Conservation (phyloP, 2,797 vertebrate genomes). For the Cryptoblepharus egeriae region DNA sequence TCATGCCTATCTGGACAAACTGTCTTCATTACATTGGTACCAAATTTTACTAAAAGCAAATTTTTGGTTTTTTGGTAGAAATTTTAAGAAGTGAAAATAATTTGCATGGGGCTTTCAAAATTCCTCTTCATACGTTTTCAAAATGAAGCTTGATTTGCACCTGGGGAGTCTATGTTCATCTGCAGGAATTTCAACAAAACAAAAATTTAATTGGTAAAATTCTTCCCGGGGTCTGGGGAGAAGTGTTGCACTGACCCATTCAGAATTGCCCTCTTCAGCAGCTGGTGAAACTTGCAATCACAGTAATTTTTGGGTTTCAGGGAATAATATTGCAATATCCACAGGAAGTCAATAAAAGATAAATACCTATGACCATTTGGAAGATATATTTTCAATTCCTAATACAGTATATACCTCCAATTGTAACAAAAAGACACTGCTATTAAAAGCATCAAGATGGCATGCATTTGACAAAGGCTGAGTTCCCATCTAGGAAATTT, state of each 20-base stretch:
- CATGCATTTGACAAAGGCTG: not conserved
- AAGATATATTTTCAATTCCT: constrained; percentile 15
- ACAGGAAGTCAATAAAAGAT: not conserved
- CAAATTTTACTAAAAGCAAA: not conserved
- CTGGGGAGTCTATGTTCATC: not conserved
- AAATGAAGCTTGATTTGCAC: not conserved
- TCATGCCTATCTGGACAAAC: not conserved
- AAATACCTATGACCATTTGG: not conserved
- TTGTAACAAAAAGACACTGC: constrained; percentile 43
- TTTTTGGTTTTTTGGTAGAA: not conserved
- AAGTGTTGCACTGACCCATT: too few relatives aligned
- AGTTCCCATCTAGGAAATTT: constrained; percentile 9
- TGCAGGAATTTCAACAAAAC: not conserved
- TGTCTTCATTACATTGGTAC: not conserved
- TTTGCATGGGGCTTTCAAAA: not conserved
- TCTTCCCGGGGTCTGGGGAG: not conserved
- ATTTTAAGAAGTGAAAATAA: not conserved
- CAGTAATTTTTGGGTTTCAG: not conserved
- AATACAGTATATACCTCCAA: not conserved
- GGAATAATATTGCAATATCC: not conserved
- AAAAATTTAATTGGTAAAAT: not conserved
- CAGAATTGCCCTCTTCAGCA: too few relatives aligned
- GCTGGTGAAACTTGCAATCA: too few relatives aligned
- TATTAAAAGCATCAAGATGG: constrained; percentile 17
- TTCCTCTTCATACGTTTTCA: not conserved